A percentile compares a stretch with the other conserved stretches of the same genome.
These are phyloP conservation scores for Glaucidium brasilianum DNA, from an alignment of 2,113 vertebrate species.

Conservation along the genomic window DNA sequence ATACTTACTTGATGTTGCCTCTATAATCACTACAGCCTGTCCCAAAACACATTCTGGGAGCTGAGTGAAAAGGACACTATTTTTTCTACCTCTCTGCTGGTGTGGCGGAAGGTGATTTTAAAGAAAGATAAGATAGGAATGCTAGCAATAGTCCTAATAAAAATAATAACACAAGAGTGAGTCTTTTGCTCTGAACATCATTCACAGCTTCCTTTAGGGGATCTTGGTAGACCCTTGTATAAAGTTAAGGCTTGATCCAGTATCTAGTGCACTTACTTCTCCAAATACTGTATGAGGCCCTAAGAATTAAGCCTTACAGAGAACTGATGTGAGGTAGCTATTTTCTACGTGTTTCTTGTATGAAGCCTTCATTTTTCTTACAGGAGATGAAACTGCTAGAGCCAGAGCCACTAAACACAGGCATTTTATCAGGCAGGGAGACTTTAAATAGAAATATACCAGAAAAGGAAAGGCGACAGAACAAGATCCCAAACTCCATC, in stretches of 20 bases:
- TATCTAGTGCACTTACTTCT: neutral
- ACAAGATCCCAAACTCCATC: neutral
- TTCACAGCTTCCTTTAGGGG: neutral
- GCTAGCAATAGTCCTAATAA: neutral
- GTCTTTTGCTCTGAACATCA: neutral
- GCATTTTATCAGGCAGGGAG: neutral
- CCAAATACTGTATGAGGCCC: neutral
- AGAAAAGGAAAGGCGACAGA: neutral
- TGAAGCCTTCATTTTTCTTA: neutral
- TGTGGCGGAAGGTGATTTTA: neutral
- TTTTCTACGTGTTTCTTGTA: neutral
- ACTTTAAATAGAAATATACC: conserved; percentile 11
- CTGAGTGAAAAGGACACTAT: neutral
- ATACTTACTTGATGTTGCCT: neutral
- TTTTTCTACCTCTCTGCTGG: neutral
- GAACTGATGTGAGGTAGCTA: rapidly evolving
- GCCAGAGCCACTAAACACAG: neutral
- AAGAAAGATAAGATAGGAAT: neutral
- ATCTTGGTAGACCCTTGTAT: neutral
- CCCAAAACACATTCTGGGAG: neutral
- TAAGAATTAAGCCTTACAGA: neutral
- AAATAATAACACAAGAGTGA: neutral
- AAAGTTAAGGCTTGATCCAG: neutral
- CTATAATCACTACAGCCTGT: neutral
- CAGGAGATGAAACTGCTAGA: neutral